phyloP scores from a whole-genome alignment of 2,113 vertebrate genomes.

The Rhabdomys dilectus region DNA sequence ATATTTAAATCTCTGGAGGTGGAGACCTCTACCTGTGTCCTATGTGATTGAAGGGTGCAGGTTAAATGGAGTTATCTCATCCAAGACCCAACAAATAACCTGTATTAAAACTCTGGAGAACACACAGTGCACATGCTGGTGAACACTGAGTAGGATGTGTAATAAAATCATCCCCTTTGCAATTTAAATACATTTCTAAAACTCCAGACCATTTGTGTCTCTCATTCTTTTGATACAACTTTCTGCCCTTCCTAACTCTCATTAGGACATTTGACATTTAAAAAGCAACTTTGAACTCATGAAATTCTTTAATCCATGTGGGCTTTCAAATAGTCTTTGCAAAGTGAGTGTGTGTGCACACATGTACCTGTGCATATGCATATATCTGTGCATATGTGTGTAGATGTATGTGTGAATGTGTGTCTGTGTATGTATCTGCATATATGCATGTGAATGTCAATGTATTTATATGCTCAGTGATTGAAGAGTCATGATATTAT shows the following conservation, averaged over 20 bases:
- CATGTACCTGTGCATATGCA: too few relatives aligned
- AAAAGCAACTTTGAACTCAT: not conserved
- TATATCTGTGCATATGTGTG: not conserved
- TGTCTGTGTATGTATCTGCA: not conserved
- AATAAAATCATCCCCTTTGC: not conserved
- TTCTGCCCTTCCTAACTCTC: not conserved
- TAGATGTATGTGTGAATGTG: too few relatives aligned
- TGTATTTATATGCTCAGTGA: not conserved
- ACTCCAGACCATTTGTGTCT: fast-evolving
- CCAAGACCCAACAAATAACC: too few relatives aligned
- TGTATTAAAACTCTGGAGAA: not conserved
- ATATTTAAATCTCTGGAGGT: too few relatives aligned
- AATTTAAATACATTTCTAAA: not conserved
- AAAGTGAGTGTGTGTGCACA: fast-evolving
- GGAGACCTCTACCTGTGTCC: too few relatives aligned
- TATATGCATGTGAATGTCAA: not conserved
- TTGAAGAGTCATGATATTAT: not conserved
- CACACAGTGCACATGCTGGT: not conserved
- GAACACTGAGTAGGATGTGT: not conserved
- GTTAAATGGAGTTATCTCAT: too few relatives aligned
- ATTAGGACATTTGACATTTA: not conserved
- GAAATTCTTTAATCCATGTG: not conserved
- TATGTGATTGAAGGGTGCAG: too few relatives aligned
- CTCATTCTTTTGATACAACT: not conserved
- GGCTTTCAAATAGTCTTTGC: not conserved